Evolutionary conservation across 2,888 invertebrate species (phyloP), one percentile per base, ranked within the genome.

Genomic region (Lucinisca nassula): DNA sequence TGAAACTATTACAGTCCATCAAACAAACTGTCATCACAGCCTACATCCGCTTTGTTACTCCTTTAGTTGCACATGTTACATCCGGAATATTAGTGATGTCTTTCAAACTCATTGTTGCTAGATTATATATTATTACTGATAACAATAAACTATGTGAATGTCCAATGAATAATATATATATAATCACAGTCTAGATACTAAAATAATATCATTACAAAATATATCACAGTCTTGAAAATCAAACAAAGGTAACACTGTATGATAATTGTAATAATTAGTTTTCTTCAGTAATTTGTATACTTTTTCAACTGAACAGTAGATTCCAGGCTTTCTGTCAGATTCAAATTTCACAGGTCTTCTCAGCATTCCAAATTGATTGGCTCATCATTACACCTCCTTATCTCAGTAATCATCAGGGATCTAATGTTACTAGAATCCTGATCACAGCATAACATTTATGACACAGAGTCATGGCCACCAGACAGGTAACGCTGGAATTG

Each of bases 71-170:
- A 37, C 12, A 12, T n/a, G 24, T 6, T 40, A 40, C 45, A 24
- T 40, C 74, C 40, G 74, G 24, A 10, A 32, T 12, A n/a, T 80
- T 80, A 1, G 80, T 80, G 2, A 80, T 73, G 35, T 80, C 80
- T 45, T 49, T 80, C 10, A 73, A n/a, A 73, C 55, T 73, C 80
- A 80, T 80, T 51, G 32, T 76, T 40, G 6, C 74, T 72, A 35
- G 40, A 14, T 40, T 40, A 40, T 14, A 40, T 14, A 40, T 10
- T 40, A 40, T 10, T 40, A 10, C 14, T 6, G 14, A 40, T 40
- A 6, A 40, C 8, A n/a, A 45, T n/a, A n/a, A n/a, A n/a, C 40
- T 40, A 40, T 40, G 14, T 40, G 14, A 40, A 40, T 40, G 40
- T 40, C 40, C 8, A 40, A 40, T 40, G 8, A 40, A 40, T 40